Percentiles rank a stretch among this genome's conserved stretches.
Evolutionary conservation across 92 coral and sea anemone genomes (phyloP).

Genomic region (Isaurus tuberculatus): DNA sequence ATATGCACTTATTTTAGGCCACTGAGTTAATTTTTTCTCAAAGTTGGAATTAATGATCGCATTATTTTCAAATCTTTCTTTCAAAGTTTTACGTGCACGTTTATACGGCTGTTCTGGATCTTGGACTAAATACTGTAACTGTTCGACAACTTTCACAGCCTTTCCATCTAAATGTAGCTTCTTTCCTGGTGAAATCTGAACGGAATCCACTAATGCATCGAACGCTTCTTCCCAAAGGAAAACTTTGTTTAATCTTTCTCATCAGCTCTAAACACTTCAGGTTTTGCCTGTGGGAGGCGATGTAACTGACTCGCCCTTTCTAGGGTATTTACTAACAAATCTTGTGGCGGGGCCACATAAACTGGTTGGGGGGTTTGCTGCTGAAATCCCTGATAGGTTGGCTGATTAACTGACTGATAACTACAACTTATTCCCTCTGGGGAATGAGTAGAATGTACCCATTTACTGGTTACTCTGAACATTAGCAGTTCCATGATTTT

Average conservation of each 20-base stretch:
- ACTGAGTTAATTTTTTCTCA: background rate
- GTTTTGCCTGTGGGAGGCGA: slow-evolving; percentile 65
- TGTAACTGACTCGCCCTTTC: slow-evolving; percentile 56
- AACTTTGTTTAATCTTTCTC: too few relatives aligned
- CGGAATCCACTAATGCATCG: too few relatives aligned
- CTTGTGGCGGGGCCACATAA: slow-evolving; percentile 42
- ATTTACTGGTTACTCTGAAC: background rate
- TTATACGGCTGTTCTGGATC: background rate
- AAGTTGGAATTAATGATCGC: too few relatives aligned
- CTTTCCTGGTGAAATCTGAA: too few relatives aligned
- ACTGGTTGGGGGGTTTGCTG: background rate
- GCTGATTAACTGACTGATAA: background rate
- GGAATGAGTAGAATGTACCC: slow-evolving; percentile 13
- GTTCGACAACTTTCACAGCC: too few relatives aligned
- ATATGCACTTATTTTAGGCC: background rate
- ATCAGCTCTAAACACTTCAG: too few relatives aligned
- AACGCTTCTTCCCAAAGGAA: too few relatives aligned
- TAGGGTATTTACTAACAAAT: slow-evolving; percentile 51
- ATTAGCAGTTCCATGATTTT: slow-evolving; percentile 13
- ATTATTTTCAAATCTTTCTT: too few relatives aligned
- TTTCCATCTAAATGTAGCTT: too few relatives aligned
- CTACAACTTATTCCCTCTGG: background rate
- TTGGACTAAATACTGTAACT: background rate
- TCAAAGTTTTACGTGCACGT: background rate
- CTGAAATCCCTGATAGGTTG: background rate